Conservation (phyloP, 2,888 invertebrate genomes). For the Eulithis testata region DNA sequence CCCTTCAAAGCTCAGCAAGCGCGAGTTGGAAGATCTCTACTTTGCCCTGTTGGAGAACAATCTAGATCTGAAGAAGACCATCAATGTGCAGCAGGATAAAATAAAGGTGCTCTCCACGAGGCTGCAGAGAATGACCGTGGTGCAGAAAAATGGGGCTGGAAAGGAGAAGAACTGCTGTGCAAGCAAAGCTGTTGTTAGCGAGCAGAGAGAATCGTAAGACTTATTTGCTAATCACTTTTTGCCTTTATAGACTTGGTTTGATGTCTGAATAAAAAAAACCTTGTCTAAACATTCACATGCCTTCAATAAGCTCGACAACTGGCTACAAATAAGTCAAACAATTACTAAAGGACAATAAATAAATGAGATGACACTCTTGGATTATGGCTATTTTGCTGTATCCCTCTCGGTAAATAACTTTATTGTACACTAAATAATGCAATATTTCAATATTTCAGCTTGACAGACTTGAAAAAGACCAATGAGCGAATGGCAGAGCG, state of each 20-base stretch:
- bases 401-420: neutral
- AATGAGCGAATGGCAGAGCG: constrained; percentile 65
- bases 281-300: neutral
- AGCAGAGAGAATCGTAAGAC: constrained; percentile 68
- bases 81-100: constrained; percentile 85
- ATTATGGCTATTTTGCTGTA: neutral
- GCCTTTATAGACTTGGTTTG: too few relatives aligned
- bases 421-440: neutral
- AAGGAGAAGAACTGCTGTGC: constrained; percentile 61
- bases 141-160: constrained; percentile 48
- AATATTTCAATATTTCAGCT: constrained; percentile 50
- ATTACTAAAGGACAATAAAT: too few relatives aligned
- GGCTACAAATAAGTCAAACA: too few relatives aligned
- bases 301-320: too few relatives aligned
- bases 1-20: constrained; percentile 84
- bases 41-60: constrained; percentile 86
- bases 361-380: too few relatives aligned
- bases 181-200: constrained; percentile 55
- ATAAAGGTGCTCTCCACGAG: constrained; percentile 63
- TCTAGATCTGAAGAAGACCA: constrained; percentile 84
- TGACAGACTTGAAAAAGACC: constrained; percentile 58
- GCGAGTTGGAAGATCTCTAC: constrained; percentile 87
- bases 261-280: too few relatives aligned
- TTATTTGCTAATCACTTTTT: neutral
- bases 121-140: constrained; percentile 58